Evolutionary conservation across 2,113 vertebrate genomes (phyloP), one percentile per base, ranked within the genome.

Genomic region (Sardina pilchardus): DNA sequence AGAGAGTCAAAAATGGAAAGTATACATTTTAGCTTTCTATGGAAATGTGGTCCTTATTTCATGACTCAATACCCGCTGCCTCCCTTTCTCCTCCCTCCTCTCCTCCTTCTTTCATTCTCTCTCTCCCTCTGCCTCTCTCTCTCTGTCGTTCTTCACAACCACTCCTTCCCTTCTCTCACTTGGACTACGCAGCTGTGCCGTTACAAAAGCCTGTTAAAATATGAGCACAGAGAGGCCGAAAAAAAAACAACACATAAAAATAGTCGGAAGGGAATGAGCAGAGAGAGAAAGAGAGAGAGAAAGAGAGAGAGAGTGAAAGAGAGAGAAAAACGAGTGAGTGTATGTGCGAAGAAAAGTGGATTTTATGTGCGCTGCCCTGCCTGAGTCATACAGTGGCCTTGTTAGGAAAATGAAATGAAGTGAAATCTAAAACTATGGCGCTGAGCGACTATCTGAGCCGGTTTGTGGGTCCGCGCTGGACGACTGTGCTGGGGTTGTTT

Each of bases 11-110:
- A 92, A 93, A 92, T 91, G 92, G 91, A 93, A 93, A 90, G 91
- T 92, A 91, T 88, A 86, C 88, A 91, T 93, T 94, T 92, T 81
- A 90, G 87, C 59, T 85, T 86, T 82, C 91, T 89, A 90, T 92
- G 93, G 92, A 94, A 94, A 95, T 93, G 92, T 93, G 94, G 90
- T 93, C 90, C 93, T 94, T 93, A 92, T 94, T 94, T 95, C 92
- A 95, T 94, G 94, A 95, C 93, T 95, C 91, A 93, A 83, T 92
- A 93, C 92, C 91, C 82, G 47, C 90, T 89, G 90, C 91, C 89
- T 91, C 81, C 83, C 81, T 81, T 86, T 88, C 87, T 82, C 81
- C 83, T 4, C 86, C 85, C 90, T 89, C 48, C 48, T 50, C 39
- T 83, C 78, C 12, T 45, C 44, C 89, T 88, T 89, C 87, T 86